Base-by-base conservation (phyloP, 2,113 vertebrate species). In the Caloenas nicobarica region DNA sequence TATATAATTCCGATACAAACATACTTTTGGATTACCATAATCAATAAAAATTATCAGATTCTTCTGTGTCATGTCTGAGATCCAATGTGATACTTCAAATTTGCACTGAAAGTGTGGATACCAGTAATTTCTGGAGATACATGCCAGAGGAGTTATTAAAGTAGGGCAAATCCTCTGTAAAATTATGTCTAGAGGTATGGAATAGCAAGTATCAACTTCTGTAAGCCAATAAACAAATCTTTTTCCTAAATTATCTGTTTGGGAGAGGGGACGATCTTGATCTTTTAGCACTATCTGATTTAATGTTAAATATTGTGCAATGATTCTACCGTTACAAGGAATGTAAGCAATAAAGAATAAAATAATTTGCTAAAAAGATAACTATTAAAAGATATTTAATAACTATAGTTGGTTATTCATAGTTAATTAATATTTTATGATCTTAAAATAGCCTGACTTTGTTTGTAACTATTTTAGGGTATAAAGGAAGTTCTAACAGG, bases 401-500 rank as follows among this genome's bases (percentile, higher is more conserved):
- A 69, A 9, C 29, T 68, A 1, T 50, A 56, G 38, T 54, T 79
- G 9, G 21, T 70, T 87, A 24, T 29, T 50, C 21, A 16, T 44
- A 21, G 3, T 36, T 16, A 24, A 36, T 79, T 85, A 89, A 42
- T 76, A 89, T 85, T 87, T 81, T 58, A 40, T 64, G 3, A 48
- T 38, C 7, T 84, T 10, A 57, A 71, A 80, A 9, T 66, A 73
- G 34, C 11, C 12, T 86, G n/a, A 84, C 44, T 74, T 89, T 62
- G 51, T 91, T 3, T 74, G 34, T 70, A 46, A 92, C 54, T 61
- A 40, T 74, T 93, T 33, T 80, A 98, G 98, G 96, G 97, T 16
- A 95, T 98, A 71, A 97, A 98, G 97, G 97, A 98, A 97, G 95
- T 97, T 51, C 77, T 98, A 58, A 98, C 97, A 48, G 97, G 97